Conservation (phyloP, 2,888 invertebrate species). For the Graphium colonna region DNA sequence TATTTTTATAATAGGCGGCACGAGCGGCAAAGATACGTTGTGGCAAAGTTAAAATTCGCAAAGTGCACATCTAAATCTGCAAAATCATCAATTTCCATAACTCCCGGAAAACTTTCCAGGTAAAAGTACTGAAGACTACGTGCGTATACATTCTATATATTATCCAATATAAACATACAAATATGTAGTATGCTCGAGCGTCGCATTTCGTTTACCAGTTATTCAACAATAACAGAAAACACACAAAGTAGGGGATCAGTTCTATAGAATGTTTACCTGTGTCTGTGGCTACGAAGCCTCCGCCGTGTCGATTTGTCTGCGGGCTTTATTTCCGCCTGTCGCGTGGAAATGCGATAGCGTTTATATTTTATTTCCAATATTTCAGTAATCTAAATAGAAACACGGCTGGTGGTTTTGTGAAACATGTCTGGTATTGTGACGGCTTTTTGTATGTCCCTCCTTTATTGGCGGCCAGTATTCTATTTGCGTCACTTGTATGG, state of each 20-base stretch:
- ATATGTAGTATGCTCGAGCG: background rate
- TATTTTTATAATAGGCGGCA: too few species aligned
- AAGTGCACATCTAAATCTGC: too few species aligned
- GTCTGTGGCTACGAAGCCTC: constrained; percentile 23
- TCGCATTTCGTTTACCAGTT: constrained; percentile 3
- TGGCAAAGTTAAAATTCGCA: too few species aligned
- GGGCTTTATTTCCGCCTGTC: constrained; percentile 75
- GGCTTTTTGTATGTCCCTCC: too few species aligned
- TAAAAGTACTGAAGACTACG: too few species aligned
- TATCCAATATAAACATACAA: too few species aligned
- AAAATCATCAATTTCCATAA: too few species aligned
- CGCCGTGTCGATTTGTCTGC: constrained; percentile 51
- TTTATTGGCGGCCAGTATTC: too few species aligned
- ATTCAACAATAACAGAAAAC: constrained; percentile 19
- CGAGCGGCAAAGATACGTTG: too few species aligned
- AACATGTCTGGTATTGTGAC: constrained; percentile 23
- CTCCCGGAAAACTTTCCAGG: too few species aligned
- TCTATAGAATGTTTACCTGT: constrained; percentile 23
- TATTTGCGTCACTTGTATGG: too few species aligned
- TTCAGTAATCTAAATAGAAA: constrained; percentile 64
- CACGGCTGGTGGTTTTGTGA: constrained; percentile 36
- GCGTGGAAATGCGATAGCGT: constrained; percentile 67
- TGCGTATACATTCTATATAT: too few species aligned
- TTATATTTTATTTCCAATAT: constrained; percentile 62
- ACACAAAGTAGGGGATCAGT: constrained; percentile 19